Evolutionary conservation across 1,140 invertebrate species (phyloP).

Genomic region (Drosophila pandora): DNA sequence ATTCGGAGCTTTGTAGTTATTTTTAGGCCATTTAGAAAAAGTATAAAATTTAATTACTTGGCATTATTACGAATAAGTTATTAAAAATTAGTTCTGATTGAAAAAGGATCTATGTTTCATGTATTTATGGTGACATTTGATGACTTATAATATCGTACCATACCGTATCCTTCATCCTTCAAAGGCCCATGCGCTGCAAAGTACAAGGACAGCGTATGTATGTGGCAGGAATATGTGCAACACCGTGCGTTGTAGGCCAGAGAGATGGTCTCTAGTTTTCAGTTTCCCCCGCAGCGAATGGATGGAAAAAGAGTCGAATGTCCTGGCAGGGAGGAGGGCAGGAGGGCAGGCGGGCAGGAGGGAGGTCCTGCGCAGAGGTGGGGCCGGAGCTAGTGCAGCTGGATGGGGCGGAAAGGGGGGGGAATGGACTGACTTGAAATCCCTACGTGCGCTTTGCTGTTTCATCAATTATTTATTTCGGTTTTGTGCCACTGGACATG

Average conservation of each 20-base stretch:
- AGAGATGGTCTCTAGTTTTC: constrained; percentile 47
- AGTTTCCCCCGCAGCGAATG: constrained; percentile 38
- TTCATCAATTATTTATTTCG: constrained; percentile 70
- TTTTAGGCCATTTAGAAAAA: too few species aligned
- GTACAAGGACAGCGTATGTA: too few species aligned
- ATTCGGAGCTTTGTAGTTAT: too few species aligned
- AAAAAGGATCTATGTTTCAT: too few species aligned
- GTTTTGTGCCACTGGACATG: constrained; percentile 54
- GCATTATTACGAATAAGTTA: too few species aligned
- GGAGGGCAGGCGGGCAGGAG: background rate
- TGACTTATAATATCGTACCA: too few species aligned
- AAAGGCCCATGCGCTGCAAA: too few species aligned
- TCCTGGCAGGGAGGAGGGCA: background rate
- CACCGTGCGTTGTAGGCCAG: constrained; percentile 54
- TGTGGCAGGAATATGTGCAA: constrained; percentile 22
- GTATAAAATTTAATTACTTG: too few species aligned
- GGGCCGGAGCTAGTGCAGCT: constrained; percentile 7
- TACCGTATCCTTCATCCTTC: too few species aligned
- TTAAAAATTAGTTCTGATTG: too few species aligned
- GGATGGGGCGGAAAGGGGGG: constrained; percentile 7
- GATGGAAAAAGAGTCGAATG: constrained; percentile 45
- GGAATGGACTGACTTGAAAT: constrained; percentile 30
- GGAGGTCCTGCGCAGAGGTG: background rate
- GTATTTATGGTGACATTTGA: too few species aligned
- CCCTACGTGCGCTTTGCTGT: constrained; percentile 67